Percentiles rank a stretch among this genome's conserved stretches.
Evolutionary conservation across 2,888 invertebrate genomes (phyloP).

Genomic region (Agrypnus murinus): DNA sequence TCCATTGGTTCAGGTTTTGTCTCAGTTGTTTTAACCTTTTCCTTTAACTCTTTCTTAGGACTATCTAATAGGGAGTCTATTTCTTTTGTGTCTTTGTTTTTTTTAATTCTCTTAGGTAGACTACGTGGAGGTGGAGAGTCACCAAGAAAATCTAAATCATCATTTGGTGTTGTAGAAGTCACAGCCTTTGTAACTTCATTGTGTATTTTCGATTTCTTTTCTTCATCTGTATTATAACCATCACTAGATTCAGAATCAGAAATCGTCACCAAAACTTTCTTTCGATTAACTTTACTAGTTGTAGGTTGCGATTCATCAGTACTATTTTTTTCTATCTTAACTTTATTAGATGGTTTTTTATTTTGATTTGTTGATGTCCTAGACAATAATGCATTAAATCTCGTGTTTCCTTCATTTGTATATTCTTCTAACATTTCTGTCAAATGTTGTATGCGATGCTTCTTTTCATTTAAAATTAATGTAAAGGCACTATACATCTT

Average conservation of each 20-base stretch:
- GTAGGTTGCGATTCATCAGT: neutral
- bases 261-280: slow-evolving; percentile 50
- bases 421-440: slow-evolving; percentile 64
- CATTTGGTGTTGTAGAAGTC: slow-evolving; percentile 51
- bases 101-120: slow-evolving; percentile 56
- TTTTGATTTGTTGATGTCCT: slow-evolving; percentile 8
- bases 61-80: neutral
- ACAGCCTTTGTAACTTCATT: too few relatives aligned
- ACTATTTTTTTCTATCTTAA: neutral
- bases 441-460: slow-evolving; percentile 65
- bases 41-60: neutral
- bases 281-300: slow-evolving; percentile 41
- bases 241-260: slow-evolving; percentile 55
- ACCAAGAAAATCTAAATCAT: slow-evolving; percentile 50
- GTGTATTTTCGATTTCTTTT: slow-evolving; percentile 25
- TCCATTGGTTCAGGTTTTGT: neutral
- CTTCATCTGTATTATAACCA: slow-evolving; percentile 56
- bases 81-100: neutral
- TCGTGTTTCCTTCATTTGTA: slow-evolving; percentile 48
- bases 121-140: slow-evolving; percentile 44
- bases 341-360: neutral
- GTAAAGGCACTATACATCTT: slow-evolving; percentile 64
- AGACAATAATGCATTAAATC: neutral
- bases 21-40: slow-evolving; percentile 19
- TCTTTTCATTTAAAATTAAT: slow-evolving; percentile 67